Percentiles rank a stretch among this genome's conserved stretches.
Conservation (phyloP, 2,888 invertebrate genomes). For the Conomelus anceps region DNA sequence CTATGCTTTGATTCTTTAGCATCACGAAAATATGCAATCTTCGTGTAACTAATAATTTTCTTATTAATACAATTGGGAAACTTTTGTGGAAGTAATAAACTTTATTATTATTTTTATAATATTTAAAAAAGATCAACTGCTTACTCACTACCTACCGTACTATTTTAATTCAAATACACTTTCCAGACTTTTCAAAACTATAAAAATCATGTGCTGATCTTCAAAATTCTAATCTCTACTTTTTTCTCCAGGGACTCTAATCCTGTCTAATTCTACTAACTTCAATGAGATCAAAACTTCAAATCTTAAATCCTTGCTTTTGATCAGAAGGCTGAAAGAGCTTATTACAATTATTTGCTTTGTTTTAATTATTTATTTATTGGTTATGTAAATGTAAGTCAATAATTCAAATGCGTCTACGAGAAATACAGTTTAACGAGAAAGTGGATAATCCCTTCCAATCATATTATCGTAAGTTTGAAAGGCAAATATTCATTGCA, state of each 20-base stretch:
- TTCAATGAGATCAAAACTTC: not conserved
- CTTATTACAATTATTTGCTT: not conserved
- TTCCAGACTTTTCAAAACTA: not conserved
- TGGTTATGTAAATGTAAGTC: not conserved
- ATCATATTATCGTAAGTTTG: not conserved
- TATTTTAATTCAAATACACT: not conserved
- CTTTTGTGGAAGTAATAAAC: not conserved
- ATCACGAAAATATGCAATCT: not conserved
- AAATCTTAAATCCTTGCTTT: not conserved
- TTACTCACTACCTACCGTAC: not conserved
- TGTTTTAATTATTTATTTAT: not conserved
- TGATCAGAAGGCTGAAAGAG: not conserved
- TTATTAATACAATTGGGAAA: not conserved
- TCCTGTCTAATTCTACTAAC: not conserved
- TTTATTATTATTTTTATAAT: not conserved
- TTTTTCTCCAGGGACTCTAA: not conserved
- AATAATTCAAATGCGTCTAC: not conserved
- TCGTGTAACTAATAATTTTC: not conserved
- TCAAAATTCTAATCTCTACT: not conserved
- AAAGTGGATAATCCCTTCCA: not conserved
- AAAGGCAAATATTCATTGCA: not conserved
- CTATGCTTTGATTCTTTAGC: not conserved
- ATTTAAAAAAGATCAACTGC: not conserved
- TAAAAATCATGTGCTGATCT: not conserved
- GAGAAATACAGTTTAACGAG: not conserved